Conservation (phyloP, 2,888 invertebrate genomes). For the Baccha elongata region DNA sequence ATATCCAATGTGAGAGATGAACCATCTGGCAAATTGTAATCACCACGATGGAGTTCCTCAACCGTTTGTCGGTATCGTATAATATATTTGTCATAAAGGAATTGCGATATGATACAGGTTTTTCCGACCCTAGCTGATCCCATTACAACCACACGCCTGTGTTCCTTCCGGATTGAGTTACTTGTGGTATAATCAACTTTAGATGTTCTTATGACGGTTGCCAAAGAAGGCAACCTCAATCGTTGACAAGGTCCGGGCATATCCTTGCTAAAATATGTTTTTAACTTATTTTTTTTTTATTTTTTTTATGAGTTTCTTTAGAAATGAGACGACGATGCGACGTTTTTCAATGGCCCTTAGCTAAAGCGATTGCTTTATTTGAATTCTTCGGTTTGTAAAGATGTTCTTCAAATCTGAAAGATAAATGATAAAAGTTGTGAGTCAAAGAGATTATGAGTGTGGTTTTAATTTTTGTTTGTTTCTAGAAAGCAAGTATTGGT, state of each 20-base stretch:
- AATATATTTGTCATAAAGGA: conserved; percentile 84
- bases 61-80: conserved; percentile 85
- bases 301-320: not conserved
- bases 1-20: conserved; percentile 86
- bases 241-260: conserved; percentile 77
- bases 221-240: conserved; percentile 77
- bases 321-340: no score
- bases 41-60: conserved; percentile 85
- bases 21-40: conserved; percentile 81
- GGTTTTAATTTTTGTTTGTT: not conserved
- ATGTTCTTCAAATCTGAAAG: conserved; percentile 30
- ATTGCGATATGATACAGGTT: conserved; percentile 85
- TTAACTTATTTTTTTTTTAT: not conserved
- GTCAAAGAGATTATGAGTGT: conserved; percentile 36
- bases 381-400: conserved; percentile 8
- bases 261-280: not conserved
- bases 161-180: conserved; percentile 76
- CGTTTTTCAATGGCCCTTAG: conserved; percentile 6
- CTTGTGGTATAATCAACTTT: conserved; percentile 68
- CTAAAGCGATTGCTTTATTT: not conserved
- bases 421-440: conserved; percentile 40
- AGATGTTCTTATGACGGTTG: conserved; percentile 74
- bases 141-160: conserved; percentile 81
- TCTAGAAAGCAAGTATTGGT: not conserved
- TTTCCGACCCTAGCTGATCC: conserved; percentile 85